Conservation (phyloP, 2,888 invertebrate genomes). For the Lycia hirtaria region DNA sequence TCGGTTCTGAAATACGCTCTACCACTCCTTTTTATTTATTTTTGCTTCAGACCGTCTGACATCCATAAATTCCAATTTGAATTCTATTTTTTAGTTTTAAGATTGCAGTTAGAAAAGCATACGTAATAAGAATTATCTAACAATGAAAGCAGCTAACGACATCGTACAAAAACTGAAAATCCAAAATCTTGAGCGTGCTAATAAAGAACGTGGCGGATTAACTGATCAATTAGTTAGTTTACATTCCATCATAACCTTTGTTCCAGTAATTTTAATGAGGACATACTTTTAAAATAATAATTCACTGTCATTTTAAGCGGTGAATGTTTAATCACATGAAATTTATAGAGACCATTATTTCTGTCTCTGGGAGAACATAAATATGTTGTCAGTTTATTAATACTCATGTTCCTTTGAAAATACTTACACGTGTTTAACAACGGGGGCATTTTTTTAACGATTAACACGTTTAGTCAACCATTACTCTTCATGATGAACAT, state of each 20-base stretch:
- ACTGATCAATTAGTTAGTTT: conserved; percentile 45
- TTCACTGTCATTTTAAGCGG: conserved; percentile 52
- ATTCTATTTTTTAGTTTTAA: conserved; percentile 49
- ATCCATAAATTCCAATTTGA: conserved; percentile 42
- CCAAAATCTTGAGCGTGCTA: conserved; percentile 62
- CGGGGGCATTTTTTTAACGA: conserved; percentile 52
- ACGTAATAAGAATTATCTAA: conserved; percentile 46
- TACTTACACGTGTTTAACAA: conserved; percentile 65
- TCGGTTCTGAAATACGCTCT: conserved; percentile 78
- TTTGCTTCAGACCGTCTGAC: conserved; percentile 54
- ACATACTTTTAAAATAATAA: conserved; percentile 45
- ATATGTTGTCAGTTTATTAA: conserved; percentile 77
- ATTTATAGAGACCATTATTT: conserved; percentile 71
- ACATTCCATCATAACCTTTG: conserved; percentile 41
- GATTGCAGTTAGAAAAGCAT: conserved; percentile 39
- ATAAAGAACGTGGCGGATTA: conserved; percentile 67
- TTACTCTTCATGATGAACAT: conserved; percentile 36
- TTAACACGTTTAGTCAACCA: conserved; percentile 44
- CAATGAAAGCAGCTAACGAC: conserved; percentile 66
- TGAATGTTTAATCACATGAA: conserved; percentile 61
- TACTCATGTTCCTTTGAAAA: conserved; percentile 61
- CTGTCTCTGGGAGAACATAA: conserved; percentile 65
- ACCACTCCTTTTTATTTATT: conserved; percentile 66
- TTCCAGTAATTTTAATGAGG: conserved; percentile 33
- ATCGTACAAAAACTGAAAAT: conserved; percentile 66